Percentiles rank a stretch among this genome's conserved stretches.
Conservation (phyloP, 2,113 vertebrate genomes). For the Xiphophorus hellerii region DNA sequence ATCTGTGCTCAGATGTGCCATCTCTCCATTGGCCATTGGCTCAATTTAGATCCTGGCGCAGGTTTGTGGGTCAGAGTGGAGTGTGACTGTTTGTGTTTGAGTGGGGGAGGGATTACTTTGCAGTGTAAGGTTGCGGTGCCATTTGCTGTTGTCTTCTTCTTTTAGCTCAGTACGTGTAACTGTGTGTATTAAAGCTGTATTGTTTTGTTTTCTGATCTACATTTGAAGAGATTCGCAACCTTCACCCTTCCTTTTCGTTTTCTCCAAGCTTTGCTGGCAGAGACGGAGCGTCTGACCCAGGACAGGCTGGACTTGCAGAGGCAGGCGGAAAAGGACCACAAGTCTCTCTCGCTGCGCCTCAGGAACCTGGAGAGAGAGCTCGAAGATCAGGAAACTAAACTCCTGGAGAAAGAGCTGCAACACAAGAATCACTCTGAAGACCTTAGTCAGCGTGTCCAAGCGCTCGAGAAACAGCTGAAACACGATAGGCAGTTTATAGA, state of each 20-base stretch:
- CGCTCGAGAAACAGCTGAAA: conserved; percentile 93
- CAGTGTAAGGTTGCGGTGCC: conserved; percentile 60
- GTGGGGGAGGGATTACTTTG: conserved; percentile 45
- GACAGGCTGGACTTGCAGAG: conserved; percentile 88
- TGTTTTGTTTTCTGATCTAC: not conserved
- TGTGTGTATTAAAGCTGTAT: not conserved
- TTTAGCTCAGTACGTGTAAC: conserved; percentile 1
- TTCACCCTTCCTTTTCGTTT: not conserved
- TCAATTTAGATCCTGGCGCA: conserved; percentile 72
- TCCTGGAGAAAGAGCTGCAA: conserved; percentile 78
- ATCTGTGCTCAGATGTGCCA: conserved; percentile 63
- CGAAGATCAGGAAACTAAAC: conserved; percentile 87
- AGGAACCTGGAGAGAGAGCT: conserved; percentile 86
- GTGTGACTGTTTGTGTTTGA: conserved; percentile 41
- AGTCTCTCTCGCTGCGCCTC: conserved; percentile 82
- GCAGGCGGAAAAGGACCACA: conserved; percentile 90
- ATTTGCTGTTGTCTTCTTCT: not conserved
- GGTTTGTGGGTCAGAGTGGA: conserved; percentile 81
- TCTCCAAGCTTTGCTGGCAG: conserved; percentile 83
- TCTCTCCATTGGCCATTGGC: conserved; percentile 75
- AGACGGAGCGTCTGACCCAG: conserved; percentile 84
- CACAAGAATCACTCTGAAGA: conserved; percentile 82
- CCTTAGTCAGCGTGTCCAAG: conserved; percentile 86
- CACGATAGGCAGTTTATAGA: conserved; percentile 94
- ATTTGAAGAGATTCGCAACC: not conserved